Base-by-base conservation (phyloP, 1,140 invertebrate species). In the Adelges cooleyi region DNA sequence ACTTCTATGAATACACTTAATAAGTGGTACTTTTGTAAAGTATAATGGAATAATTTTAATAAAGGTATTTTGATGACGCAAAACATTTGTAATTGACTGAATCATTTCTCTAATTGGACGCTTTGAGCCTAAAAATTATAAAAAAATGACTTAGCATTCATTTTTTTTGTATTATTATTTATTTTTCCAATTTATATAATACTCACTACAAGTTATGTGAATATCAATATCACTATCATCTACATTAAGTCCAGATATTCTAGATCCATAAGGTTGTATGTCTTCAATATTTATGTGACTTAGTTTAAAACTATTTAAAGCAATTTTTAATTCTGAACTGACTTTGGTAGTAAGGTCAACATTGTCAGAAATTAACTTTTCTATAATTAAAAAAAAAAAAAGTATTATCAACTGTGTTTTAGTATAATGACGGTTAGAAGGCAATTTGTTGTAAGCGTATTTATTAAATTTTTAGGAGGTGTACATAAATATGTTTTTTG, bases 1-100 rank as follows among this genome's bases (percentile, higher is more conserved):
- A 4, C 67, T 62, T 27, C 67, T 71, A 69, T 82, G 78, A 65
- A 67, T 68, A 36, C 80, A 70, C 71, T 78, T 80, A 18, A 83
- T 74, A 67, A 82, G 82, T 0, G 82, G 82, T 8, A 79, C 77
- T 59, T 80, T 72, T 15, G 78, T 77, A 11, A 72, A 70, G 5
- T 73, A 68, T 54, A 79, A 72, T 29, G 71, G 65, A 22, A 70
- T 33, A n/a, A 78, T 66, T 56, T 74, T 67, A 40, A 53, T 65
- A 66, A 73, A 75, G 18, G 67, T 48, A 4, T 69, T 52, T 42
- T 69, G 29, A 17, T 62, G 11, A 3, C 54, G 40, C 20, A 62
- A 17, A 22, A 9, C 44, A 18, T 62, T 62, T 18, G 40, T 25
- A 44, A 62, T 44, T 33, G 42, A 46, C 9, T 11, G 17, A n/a